Evolutionary conservation across 2,113 vertebrate species (phyloP).

Genomic region (Zapus hudsonius): DNA sequence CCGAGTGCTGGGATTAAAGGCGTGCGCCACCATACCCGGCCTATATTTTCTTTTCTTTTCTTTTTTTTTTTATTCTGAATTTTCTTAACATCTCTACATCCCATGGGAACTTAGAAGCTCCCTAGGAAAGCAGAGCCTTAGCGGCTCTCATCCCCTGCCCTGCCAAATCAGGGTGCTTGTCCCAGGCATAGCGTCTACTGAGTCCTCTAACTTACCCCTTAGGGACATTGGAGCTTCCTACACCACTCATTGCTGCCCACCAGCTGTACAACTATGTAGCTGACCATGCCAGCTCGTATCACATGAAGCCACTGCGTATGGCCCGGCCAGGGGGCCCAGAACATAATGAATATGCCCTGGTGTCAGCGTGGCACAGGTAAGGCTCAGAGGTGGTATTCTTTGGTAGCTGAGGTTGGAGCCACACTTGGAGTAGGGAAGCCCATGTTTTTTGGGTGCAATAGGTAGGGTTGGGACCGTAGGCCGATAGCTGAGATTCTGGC

Average conservation of each 20-base stretch:
- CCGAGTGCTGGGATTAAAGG: too few relatives aligned
- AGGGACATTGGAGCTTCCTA: slow-evolving; percentile 94
- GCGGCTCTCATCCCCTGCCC: not conserved
- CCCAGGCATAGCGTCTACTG: not conserved
- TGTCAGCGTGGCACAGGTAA: slow-evolving; percentile 97
- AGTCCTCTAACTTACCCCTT: not conserved
- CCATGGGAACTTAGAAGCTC: not conserved
- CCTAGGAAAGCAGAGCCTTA: slow-evolving; percentile 1
- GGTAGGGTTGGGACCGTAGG: too few relatives aligned
- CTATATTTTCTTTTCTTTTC: too few relatives aligned
- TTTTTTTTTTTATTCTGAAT: not conserved
- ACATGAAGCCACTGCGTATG: slow-evolving; percentile 98
- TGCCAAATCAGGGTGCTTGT: not conserved
- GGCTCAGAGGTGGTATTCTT: not conserved
- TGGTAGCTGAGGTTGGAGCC: not conserved
- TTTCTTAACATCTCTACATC: not conserved
- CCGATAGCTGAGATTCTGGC: too few relatives aligned
- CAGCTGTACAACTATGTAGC: slow-evolving; percentile 99
- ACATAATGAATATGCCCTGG: slow-evolving; percentile 95
- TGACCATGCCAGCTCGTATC: slow-evolving; percentile 95
- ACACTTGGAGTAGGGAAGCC: not conserved
- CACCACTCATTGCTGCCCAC: slow-evolving; percentile 96
- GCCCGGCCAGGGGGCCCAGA: slow-evolving; percentile 89
- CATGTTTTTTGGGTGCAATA: not conserved
- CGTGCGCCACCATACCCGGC: too few relatives aligned